Evolutionary conservation across 2,888 invertebrate species (phyloP), one percentile per base, ranked within the genome.

Genomic region (Agonopterix subpropinquella): DNA sequence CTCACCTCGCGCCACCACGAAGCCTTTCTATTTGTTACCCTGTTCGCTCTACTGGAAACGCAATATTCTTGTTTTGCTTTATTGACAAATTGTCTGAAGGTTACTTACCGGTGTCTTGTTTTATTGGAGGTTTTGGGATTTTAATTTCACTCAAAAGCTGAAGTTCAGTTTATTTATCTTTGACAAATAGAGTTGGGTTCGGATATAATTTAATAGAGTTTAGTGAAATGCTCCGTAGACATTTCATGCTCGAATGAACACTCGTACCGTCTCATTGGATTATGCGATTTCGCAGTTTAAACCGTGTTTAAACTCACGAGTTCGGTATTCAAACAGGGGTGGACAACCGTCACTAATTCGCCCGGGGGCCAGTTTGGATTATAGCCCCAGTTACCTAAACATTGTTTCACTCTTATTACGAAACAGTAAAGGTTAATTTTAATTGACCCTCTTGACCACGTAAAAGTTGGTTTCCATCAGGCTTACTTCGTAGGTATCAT

Each of bases 21-120:
- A 84, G 77, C 85, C 84, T 80, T 83, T 83, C 77, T 81, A 79
- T 80, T 77, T 76, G 73, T 77, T 66, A 65, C 68, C 70, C 68
- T 67, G 65, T 68, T 59, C 69, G 69, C 59, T 58, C 54, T 55
- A 64, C 44, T 64, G 60, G 63, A 70, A 39, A 72, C 64, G 60
- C 61, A 58, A 49, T 45, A 49, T 49, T 49, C 41, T 48, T 47
- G 43, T 48, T 46, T 39, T 51, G 46, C 45, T 41, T 47, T 41
- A 52, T 47, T 47, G 49, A 49, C 28, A 28, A 28, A 28, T 28
- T 28, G 28, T 28, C 28, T 28, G 28, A 28, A 28, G 49, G 42
- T 41, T 10, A 41, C 41, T 41, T 41, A 41, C n/a, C n/a, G 10
- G 41, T 10, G 7, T 28, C 28, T 28, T 28, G 28, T 28, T 28